Conservation (phyloP, 2,888 invertebrate species). For the Pseudanteris insignis region DNA sequence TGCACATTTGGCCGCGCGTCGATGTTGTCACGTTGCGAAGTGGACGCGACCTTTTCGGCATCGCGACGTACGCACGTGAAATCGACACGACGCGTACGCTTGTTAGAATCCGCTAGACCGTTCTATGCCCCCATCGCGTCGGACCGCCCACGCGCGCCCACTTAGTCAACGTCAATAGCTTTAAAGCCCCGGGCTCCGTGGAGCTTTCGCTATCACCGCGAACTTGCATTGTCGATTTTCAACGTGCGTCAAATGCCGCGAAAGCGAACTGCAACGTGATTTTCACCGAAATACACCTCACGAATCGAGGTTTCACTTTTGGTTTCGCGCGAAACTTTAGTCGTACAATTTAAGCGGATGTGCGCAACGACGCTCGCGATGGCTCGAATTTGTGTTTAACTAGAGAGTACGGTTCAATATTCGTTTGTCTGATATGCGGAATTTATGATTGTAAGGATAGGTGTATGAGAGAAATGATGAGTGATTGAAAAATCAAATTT, state of each 20-base stretch:
- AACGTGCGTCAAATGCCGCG: conserved; percentile 46
- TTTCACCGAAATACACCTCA: conserved; percentile 12
- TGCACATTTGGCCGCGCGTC: not conserved
- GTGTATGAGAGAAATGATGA: too few relatives aligned
- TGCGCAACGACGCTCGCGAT: too few relatives aligned
- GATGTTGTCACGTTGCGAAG: not conserved
- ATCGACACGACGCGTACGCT: conserved; percentile 23
- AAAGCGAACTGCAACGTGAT: conserved; percentile 34
- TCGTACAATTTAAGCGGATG: too few relatives aligned
- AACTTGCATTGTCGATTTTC: conserved; percentile 64
- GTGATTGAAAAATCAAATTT: too few relatives aligned
- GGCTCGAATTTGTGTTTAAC: too few relatives aligned
- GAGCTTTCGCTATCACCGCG: conserved; percentile 64
- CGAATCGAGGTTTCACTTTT: conserved; percentile 8
- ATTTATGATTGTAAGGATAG: too few relatives aligned
- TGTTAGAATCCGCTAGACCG: conserved; percentile 29
- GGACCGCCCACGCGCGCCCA: conserved; percentile 48
- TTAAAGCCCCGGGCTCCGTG: conserved; percentile 58
- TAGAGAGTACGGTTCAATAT: too few relatives aligned
- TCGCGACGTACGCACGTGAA: conserved; percentile 24
- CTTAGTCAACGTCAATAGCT: conserved; percentile 54
- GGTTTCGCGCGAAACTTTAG: too few relatives aligned
- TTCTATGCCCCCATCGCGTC: conserved; percentile 46
- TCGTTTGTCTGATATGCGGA: too few relatives aligned
- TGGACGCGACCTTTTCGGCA: conserved; percentile 4